phyloP scores from a whole-genome alignment of 2,113 vertebrate species.

The Pleuronectes platessa region DNA sequence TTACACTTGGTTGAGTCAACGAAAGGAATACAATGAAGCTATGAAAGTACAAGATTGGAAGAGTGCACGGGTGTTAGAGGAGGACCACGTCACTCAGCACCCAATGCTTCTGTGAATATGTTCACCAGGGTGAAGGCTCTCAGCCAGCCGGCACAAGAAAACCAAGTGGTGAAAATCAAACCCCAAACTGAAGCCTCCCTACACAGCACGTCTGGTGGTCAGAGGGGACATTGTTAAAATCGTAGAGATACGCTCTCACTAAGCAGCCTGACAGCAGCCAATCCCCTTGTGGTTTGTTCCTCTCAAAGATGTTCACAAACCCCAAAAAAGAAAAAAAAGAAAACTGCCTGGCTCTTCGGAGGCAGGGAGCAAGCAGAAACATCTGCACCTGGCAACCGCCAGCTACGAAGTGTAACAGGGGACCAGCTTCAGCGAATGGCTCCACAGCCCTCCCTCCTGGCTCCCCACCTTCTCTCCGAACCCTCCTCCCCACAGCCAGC shows the following conservation, averaged over 20 bases:
- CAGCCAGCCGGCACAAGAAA: slow-evolving; percentile 12
- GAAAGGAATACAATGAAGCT: slow-evolving; percentile 13
- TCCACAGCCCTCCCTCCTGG: slow-evolving; percentile 49
- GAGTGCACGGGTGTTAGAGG: background rate
- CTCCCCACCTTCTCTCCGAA: slow-evolving; percentile 27
- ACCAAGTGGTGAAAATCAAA: slow-evolving; percentile 56
- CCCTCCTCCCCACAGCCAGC: slow-evolving; percentile 55
- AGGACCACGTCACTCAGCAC: slow-evolving; percentile 19
- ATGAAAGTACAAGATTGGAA: slow-evolving; percentile 26
- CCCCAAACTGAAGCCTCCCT: slow-evolving; percentile 47
- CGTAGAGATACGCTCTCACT: slow-evolving; percentile 64
- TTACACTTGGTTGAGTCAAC: slow-evolving; percentile 43
- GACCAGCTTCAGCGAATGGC: slow-evolving; percentile 59
- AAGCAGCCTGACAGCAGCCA: slow-evolving; percentile 73
- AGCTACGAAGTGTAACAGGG: slow-evolving; percentile 54
- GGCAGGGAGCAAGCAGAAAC: slow-evolving; percentile 66
- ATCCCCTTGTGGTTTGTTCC: slow-evolving; percentile 55
- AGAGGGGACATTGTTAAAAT: slow-evolving; percentile 76
- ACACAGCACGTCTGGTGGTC: slow-evolving; percentile 62
- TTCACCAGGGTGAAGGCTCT: slow-evolving; percentile 7
- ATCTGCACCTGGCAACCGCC: slow-evolving; percentile 76
- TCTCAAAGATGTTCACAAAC: slow-evolving; percentile 62
- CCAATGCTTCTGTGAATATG: slow-evolving; percentile 19
- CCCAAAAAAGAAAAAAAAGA: slow-evolving; percentile 27
- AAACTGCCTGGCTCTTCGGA: slow-evolving; percentile 60